phyloP scores from a whole-genome alignment of 1,140 invertebrate genomes.

The Idris sp. region DNA sequence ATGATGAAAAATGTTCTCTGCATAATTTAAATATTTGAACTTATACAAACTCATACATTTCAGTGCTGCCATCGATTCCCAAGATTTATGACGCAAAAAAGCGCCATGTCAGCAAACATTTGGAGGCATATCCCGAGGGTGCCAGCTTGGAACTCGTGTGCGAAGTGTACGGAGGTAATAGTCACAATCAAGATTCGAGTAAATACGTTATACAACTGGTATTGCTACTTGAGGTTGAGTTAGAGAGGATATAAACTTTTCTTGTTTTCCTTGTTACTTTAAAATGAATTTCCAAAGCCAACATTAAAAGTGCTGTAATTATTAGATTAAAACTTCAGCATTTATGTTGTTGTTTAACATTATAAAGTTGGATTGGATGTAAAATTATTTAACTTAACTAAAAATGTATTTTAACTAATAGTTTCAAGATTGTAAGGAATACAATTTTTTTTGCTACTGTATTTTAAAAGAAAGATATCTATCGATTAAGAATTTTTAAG shows the following conservation, averaged over 20 bases:
- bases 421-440: no score
- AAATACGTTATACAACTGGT: constrained; percentile 47
- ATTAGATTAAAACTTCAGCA: no score
- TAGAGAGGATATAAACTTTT: constrained; percentile 40
- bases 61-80: constrained; percentile 90
- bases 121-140: constrained; percentile 93
- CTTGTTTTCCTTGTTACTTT: constrained; percentile 11
- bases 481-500: no score
- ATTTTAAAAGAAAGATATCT: no score
- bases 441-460: no score
- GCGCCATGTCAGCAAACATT: constrained; percentile 86
- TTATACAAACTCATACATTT: constrained; percentile 69
- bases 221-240: constrained; percentile 46
- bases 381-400: no score
- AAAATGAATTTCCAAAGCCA: constrained; percentile 10
- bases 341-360: no score
- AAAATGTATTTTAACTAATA: no score
- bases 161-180: constrained; percentile 91
- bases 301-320: no score
- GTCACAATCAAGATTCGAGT: constrained; percentile 57
- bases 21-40: constrained; percentile 48
- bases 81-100: constrained; percentile 91
- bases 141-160: constrained; percentile 89
- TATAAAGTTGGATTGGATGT: no score
- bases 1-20: no score